phyloP scores from a whole-genome alignment of 2,888 invertebrate species.

The Cerceris rybyensis region DNA sequence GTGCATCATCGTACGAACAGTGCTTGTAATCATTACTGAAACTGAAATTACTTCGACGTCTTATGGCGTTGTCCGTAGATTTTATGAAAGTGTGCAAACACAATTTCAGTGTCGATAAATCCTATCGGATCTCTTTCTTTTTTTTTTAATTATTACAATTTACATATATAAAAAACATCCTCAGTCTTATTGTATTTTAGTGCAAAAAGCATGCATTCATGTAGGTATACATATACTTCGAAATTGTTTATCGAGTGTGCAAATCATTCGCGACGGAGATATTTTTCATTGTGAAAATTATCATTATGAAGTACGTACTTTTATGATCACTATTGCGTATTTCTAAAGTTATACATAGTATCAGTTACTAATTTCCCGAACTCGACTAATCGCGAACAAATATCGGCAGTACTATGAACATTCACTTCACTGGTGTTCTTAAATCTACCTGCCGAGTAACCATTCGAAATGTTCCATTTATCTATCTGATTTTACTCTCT shows the following conservation, averaged over 20 bases:
- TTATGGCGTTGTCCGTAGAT: background rate
- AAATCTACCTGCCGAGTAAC: too few species aligned
- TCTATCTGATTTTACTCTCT: too few species aligned
- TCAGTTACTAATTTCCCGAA: conserved; percentile 1
- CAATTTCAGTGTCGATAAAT: conserved; percentile 25
- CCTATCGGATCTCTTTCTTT: conserved; percentile 15
- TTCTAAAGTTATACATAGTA: conserved; percentile 2
- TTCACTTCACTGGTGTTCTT: too few species aligned
- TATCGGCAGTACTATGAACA: background rate
- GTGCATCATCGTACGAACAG: background rate
- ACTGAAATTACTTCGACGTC: background rate
- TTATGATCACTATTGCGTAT: background rate
- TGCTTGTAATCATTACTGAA: background rate
- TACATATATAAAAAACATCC: conserved; percentile 60
- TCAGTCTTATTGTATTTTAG: conserved; percentile 63
- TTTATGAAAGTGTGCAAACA: conserved; percentile 16
- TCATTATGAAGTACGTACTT: background rate
- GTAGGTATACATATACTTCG: conserved; percentile 14
- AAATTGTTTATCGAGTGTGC: conserved; percentile 29
- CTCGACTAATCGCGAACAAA: conserved; percentile 10
- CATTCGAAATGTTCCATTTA: too few species aligned
- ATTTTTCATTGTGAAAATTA: conserved; percentile 4
- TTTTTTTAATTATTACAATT: conserved; percentile 23
- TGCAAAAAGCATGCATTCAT: conserved; percentile 55
- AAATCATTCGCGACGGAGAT: conserved; percentile 24